Evolutionary conservation across 1,140 invertebrate genomes (phyloP).

Genomic region (Drosophila fuyamai): DNA sequence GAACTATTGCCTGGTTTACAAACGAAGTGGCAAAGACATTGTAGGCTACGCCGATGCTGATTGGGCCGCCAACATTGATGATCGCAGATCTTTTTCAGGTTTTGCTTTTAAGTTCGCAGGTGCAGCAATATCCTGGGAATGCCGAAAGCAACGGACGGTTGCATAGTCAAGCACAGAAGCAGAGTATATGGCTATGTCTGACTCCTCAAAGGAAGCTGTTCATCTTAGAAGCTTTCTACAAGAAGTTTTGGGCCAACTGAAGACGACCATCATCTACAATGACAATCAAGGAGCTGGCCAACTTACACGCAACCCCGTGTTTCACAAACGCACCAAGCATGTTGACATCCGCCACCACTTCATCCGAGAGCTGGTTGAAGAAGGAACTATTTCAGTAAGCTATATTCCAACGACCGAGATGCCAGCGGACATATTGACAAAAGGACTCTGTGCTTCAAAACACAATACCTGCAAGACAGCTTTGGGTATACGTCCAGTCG

Average conservation of each 20-base stretch:
- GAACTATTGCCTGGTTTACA: not conserved
- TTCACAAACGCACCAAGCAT: constrained; percentile 6
- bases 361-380: constrained; percentile 3
- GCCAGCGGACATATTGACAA: too few species aligned
- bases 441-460: too few species aligned
- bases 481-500: too few species aligned
- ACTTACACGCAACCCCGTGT: constrained; percentile 8
- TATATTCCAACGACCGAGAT: not conserved
- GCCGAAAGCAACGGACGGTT: constrained; percentile 84
- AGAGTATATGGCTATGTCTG: constrained; percentile 56
- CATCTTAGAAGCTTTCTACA: constrained; percentile 7
- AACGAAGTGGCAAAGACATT: not conserved
- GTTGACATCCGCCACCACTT: constrained; percentile 8
- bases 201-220: constrained; percentile 6
- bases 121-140: constrained; percentile 79
- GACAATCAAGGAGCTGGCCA: constrained; percentile 5
- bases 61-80: not conserved
- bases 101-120: constrained; percentile 2
- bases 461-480: too few species aligned
- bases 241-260: constrained; percentile 10
- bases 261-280: constrained; percentile 1
- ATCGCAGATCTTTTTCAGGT: constrained; percentile 1
- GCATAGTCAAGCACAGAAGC: constrained; percentile 40
- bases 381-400: constrained; percentile 4
- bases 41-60: not conserved